Percentiles rank a stretch among this genome's conserved stretches.
These are phyloP conservation scores for Drosophila insularis DNA, from an alignment of 1,140 invertebrate genomes.

Conservation along the genomic window DNA sequence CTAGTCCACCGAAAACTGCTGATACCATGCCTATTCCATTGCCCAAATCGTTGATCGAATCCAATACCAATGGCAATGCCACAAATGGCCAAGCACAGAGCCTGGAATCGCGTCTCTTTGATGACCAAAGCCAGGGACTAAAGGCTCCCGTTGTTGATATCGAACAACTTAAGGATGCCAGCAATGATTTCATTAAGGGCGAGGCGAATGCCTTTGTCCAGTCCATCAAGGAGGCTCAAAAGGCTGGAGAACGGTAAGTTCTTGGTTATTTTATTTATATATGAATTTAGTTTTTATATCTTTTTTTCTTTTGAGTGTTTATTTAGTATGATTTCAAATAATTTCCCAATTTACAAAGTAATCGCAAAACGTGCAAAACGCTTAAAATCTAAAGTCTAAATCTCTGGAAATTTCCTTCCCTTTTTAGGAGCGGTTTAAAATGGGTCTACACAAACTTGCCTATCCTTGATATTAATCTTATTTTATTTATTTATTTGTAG, in stretches of 20 bases:
- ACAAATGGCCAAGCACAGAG: slow-evolving; percentile 42
- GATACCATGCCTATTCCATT: slow-evolving; percentile 71
- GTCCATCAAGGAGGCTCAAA: slow-evolving; percentile 69
- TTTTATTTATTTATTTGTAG: too few relatives aligned
- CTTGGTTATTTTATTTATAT: slow-evolving; percentile 15
- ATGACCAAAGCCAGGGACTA: slow-evolving; percentile 23
- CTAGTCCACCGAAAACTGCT: slow-evolving; percentile 46
- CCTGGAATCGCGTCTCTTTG: slow-evolving; percentile 56
- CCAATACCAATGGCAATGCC: slow-evolving; percentile 55
- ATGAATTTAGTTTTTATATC: slow-evolving; percentile 30
- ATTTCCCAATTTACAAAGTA: too few relatives aligned
- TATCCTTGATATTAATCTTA: too few relatives aligned
- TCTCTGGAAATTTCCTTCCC: too few relatives aligned
- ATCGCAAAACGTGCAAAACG: too few relatives aligned
- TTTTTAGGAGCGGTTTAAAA: too few relatives aligned
- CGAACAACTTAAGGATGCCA: slow-evolving; percentile 70
- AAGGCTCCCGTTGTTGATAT: slow-evolving; percentile 46
- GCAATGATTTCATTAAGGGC: slow-evolving; percentile 68
- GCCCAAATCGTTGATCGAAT: slow-evolving; percentile 60
- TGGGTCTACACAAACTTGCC: too few relatives aligned
- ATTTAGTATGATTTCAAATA: too few relatives aligned
- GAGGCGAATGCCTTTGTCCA: slow-evolving; percentile 67
- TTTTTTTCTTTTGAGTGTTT: slow-evolving; percentile 29
- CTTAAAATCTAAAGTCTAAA: too few relatives aligned
- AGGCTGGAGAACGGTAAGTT: slow-evolving; percentile 66